Base-by-base conservation (phyloP, 2,888 invertebrate genomes). In the Bugulina stolonifera region DNA sequence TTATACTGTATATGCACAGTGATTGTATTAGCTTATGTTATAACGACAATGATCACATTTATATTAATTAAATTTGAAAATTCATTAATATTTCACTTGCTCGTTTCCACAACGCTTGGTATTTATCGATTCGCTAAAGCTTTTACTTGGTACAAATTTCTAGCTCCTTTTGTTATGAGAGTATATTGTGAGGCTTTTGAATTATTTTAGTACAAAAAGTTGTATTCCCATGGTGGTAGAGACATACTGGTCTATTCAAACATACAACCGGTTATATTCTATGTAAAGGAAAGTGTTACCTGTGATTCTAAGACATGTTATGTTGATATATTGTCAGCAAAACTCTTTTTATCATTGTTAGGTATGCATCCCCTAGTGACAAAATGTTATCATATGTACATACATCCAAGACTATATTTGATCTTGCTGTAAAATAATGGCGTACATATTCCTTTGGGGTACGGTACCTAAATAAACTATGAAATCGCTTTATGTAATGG, bases 401-500 rank as follows among this genome's bases (percentile, higher is more conserved):
- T 43, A 43, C 18, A 43, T 18, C 5, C 5, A 64, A 14, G 32
- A 14, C 14, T 32, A 34, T 64, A 34, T 64, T 64, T 64, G 64
- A 64, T 64, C 64, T 27, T 32, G 27, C 14, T 27, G 18, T 27
- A 32, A 34, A 14, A 32, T 64, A 64, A 64, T 64, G 32, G 64
- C 32, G 10, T 27, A 32, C 25, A 64, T 64, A 64, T 64, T 64
- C 64, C 64, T 64, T 64, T 32, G 64, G 64, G 64, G 43, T 43
- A 18, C n/a, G n/a, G n/a, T n/a, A n/a, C n/a, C n/a, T n/a, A n/a
- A n/a, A n/a, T n/a, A n/a, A n/a, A n/a, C n/a, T n/a, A n/a, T n/a
- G n/a, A n/a, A n/a, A n/a, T n/a, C n/a, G n/a, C n/a, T n/a, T n/a
- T n/a, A n/a, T n/a, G n/a, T n/a, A n/a, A n/a, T n/a, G n/a, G n/a